These are phyloP conservation scores for Dryadula phaetusa DNA, from an alignment of 2,888 invertebrate species.

Conservation along the genomic window DNA sequence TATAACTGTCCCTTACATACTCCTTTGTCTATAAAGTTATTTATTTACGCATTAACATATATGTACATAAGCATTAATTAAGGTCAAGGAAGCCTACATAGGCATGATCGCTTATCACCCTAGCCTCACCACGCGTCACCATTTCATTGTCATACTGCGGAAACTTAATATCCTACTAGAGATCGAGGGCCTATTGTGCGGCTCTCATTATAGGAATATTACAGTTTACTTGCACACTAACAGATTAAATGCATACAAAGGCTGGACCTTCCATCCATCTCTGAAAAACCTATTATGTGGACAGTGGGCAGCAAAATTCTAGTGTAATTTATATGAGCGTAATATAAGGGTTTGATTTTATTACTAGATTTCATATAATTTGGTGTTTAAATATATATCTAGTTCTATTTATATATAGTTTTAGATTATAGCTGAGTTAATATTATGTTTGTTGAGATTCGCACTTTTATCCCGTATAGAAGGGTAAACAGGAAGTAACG, in stretches of 20 bases:
- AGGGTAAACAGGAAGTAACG: too few species aligned
- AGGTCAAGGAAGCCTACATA: not conserved
- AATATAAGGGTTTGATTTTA: not conserved
- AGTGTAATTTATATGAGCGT: slow-evolving; percentile 6
- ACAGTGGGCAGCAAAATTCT: slow-evolving; percentile 8
- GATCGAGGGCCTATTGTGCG: slow-evolving; percentile 69
- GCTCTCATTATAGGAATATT: slow-evolving; percentile 58
- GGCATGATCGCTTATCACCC: slow-evolving; percentile 23
- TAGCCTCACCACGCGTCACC: slow-evolving; percentile 28
- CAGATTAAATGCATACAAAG: slow-evolving; percentile 62
- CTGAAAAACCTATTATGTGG: slow-evolving; percentile 21
- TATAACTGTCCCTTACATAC: too few species aligned
- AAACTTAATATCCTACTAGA: slow-evolving; percentile 73
- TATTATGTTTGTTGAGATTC: too few species aligned
- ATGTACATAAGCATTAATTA: too few species aligned
- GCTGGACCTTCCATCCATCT: slow-evolving; percentile 36
- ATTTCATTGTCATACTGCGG: slow-evolving; percentile 66
- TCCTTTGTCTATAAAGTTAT: too few species aligned
- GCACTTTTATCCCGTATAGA: too few species aligned
- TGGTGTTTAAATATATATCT: too few species aligned
- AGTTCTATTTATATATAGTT: too few species aligned
- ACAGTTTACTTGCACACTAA: slow-evolving; percentile 51
- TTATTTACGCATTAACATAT: too few species aligned
- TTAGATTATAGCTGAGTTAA: too few species aligned
- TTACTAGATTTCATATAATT: not conserved